Conservation (phyloP, 30 jellyfish, hydroid and myxozoan species). For the Rhopilema esculentum region DNA sequence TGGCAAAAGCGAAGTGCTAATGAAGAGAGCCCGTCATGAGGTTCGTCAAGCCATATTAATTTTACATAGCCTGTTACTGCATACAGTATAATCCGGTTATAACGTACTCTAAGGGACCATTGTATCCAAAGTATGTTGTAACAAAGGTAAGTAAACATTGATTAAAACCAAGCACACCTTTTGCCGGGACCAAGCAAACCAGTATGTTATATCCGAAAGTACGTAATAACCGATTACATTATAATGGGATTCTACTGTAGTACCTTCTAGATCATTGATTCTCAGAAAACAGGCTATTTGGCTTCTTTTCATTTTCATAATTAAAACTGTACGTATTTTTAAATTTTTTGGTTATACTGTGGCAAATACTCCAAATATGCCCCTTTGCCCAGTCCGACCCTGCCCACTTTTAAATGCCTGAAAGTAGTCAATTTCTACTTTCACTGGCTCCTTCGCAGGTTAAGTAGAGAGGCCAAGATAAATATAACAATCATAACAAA, state of each 20-base stretch:
- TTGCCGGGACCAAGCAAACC: no score
- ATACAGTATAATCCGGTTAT: no score
- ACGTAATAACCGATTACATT: no score
- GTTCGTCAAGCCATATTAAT: not conserved
- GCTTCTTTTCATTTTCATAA: not conserved
- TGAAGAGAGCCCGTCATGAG: constrained; percentile 4
- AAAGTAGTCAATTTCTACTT: not conserved
- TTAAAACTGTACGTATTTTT: not conserved
- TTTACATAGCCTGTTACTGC: not conserved
- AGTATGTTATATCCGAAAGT: no score
- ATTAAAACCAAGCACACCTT: no score
- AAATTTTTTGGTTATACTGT: not conserved
- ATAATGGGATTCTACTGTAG: no score
- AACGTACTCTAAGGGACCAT: no score
- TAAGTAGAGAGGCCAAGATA: not conserved
- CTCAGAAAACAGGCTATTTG: not conserved
- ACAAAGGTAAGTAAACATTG: no score
- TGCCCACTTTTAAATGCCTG: not conserved
- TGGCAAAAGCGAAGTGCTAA: constrained; percentile 11
- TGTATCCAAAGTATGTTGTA: no score
- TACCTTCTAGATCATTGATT: not conserved
- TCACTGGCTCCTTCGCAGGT: not conserved
- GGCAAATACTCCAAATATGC: not conserved
- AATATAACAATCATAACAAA: no score
- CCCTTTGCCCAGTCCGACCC: not conserved